Evolutionary conservation across 2,113 vertebrate species (phyloP).

Genomic region (Gallinago paraguaiae): DNA sequence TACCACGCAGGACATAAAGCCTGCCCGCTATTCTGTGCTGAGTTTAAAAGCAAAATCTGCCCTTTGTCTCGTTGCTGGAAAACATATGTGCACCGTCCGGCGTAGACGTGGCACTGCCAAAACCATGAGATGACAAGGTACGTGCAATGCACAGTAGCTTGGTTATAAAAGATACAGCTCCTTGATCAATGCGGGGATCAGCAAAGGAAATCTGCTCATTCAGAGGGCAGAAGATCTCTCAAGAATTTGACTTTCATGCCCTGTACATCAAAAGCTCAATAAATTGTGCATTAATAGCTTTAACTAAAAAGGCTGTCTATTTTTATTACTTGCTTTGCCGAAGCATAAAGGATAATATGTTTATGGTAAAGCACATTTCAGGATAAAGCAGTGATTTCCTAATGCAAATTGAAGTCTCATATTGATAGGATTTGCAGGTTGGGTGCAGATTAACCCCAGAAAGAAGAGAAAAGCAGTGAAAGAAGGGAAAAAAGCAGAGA

Average conservation of each 20-base stretch:
- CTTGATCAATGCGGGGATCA: background rate
- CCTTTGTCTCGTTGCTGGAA: background rate
- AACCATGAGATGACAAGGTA: background rate
- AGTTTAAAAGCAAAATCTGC: background rate
- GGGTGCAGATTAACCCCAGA: background rate
- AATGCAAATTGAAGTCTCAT: background rate
- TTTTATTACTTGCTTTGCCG: background rate
- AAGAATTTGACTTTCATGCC: background rate
- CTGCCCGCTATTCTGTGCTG: background rate
- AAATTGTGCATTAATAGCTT: background rate
- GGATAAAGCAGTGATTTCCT: background rate
- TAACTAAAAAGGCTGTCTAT: background rate
- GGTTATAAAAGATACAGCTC: background rate
- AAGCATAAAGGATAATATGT: background rate
- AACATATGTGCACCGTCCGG: background rate
- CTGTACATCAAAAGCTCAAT: background rate
- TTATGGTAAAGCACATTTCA: background rate
- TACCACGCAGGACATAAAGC: background rate
- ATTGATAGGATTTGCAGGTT: background rate
- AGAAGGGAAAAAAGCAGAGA: background rate
- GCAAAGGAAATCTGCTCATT: background rate
- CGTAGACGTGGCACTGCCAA: background rate
- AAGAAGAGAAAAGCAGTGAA: background rate
- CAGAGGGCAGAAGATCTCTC: background rate
- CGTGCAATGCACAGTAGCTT: fast-evolving